A percentile compares a stretch with the other conserved stretches of the same genome.
Conservation (phyloP, 2,888 invertebrate genomes). For the Platycheirus albimanus region DNA sequence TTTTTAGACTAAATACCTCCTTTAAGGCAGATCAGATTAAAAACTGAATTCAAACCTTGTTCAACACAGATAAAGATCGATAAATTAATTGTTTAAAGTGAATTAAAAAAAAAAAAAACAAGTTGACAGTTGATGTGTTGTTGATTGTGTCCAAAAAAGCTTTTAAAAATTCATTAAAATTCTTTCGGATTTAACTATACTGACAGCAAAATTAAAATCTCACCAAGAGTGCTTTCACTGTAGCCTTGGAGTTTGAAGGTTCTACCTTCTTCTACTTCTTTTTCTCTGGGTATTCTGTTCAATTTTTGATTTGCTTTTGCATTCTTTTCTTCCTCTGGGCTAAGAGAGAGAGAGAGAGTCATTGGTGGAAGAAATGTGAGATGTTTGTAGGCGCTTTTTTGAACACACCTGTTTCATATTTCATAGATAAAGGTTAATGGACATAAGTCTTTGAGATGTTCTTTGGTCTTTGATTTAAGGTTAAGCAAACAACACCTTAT, state of each 20-base stretch:
- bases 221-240: conserved; percentile 4
- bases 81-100: conserved; percentile 8
- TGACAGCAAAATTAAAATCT: not conserved
- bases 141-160: not conserved
- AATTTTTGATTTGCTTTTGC: conserved; percentile 10
- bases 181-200: conserved; percentile 3
- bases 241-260: not conserved
- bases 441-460: not conserved
- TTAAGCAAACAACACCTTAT: conserved; percentile 21
- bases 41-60: not conserved
- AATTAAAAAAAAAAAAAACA: too few species aligned
- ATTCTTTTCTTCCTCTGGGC: not conserved
- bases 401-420: conserved; percentile 3
- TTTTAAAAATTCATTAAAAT: conserved; percentile 17
- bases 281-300: not conserved
- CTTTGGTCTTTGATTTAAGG: conserved; percentile 11
- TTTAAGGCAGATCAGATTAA: not conserved
- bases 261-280: not conserved
- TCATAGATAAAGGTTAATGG: conserved; percentile 10
- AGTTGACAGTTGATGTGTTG: not conserved
- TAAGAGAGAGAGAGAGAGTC: not conserved
- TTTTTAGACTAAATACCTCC: not conserved
- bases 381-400: not conserved
- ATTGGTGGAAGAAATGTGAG: not conserved
- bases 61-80: conserved; percentile 14